phyloP scores from a whole-genome alignment of 1,140 invertebrate genomes.

The Aricia agestis region DNA sequence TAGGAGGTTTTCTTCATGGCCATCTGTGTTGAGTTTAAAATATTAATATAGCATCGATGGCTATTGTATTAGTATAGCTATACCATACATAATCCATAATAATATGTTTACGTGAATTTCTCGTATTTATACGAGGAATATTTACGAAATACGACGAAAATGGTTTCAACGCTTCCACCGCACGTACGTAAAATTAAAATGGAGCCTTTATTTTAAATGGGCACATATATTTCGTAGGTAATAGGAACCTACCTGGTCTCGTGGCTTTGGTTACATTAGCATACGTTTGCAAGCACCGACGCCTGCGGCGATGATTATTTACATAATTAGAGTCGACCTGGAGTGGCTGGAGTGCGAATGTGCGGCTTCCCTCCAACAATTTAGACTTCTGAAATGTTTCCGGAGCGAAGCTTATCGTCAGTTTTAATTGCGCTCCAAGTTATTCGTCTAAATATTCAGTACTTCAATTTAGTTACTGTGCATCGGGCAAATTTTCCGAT shows the following conservation, averaged over 20 bases:
- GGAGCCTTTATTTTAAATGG: slow-evolving; percentile 5
- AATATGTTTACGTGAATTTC: no score
- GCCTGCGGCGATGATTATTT: slow-evolving; percentile 36
- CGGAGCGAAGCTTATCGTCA: not conserved
- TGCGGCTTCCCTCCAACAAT: not conserved
- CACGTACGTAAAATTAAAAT: not conserved
- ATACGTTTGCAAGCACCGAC: slow-evolving; percentile 32
- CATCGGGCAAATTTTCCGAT: not conserved
- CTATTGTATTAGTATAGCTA: no score
- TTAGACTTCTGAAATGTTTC: slow-evolving; percentile 11
- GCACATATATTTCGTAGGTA: slow-evolving; percentile 1
- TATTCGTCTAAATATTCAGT: not conserved
- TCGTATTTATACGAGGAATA: not conserved
- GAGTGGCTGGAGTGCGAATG: slow-evolving; percentile 7
- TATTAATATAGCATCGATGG: no score
- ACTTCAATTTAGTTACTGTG: not conserved
- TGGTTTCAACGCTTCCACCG: not conserved
- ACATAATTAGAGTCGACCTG: slow-evolving; percentile 30
- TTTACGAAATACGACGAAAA: not conserved
- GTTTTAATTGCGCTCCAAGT: not conserved
- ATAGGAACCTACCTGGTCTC: slow-evolving; percentile 27
- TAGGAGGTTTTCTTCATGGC: no score
- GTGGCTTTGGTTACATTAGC: slow-evolving; percentile 36
- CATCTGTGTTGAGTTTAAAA: no score
- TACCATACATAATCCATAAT: no score